These are phyloP conservation scores for Mola mola DNA, from an alignment of 2,113 vertebrate species.

Conservation along the genomic window DNA sequence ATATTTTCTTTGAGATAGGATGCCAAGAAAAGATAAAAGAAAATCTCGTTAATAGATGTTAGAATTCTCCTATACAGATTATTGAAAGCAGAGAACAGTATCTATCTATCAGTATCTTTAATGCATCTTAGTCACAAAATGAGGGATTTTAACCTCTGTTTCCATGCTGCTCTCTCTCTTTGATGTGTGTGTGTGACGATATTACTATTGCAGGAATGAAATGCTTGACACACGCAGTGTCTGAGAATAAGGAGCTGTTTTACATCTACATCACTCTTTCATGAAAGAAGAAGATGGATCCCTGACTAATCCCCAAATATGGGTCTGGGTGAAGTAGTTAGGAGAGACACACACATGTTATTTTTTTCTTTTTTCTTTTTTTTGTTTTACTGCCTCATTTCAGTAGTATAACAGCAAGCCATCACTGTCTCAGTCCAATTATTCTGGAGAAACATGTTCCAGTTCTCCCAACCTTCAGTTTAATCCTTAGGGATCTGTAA, in stretches of 20 bases:
- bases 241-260: background rate
- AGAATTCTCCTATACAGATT: no score
- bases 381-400: slow-evolving; percentile 8
- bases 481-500: slow-evolving; percentile 54
- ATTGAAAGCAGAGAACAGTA: no score
- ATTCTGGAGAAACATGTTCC: slow-evolving; percentile 52
- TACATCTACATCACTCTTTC: background rate
- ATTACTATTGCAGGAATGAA: background rate
- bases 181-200: no score
- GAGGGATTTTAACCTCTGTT: no score
- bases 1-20: no score
- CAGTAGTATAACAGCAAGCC: slow-evolving; percentile 25
- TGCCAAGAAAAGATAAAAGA: no score
- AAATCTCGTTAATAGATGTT: no score
- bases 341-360: no score
- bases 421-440: slow-evolving; percentile 49
- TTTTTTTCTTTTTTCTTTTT: no score
- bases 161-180: background rate
- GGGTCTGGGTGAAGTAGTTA: slow-evolving; percentile 15
- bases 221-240: background rate
- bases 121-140: no score
- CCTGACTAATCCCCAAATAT: slow-evolving; percentile 16
- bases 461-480: slow-evolving; percentile 44
- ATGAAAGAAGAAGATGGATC: slow-evolving; percentile 7
- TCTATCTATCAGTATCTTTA: no score